These are phyloP conservation scores for Heliconius hermathena DNA, from an alignment of 1,140 invertebrate genomes.

Conservation along the genomic window DNA sequence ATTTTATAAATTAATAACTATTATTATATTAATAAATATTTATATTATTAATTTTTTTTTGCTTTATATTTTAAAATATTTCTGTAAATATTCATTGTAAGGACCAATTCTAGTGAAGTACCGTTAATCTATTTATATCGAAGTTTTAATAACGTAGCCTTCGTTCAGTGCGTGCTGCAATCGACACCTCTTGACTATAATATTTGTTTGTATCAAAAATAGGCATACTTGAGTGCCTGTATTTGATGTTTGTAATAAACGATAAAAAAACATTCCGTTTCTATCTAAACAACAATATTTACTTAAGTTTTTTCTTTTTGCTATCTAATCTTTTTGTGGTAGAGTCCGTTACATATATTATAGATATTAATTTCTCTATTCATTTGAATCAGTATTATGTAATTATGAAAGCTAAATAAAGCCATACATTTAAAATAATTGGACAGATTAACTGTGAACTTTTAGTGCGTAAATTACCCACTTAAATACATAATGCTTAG, in stretches of 20 bases:
- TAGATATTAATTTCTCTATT: background rate
- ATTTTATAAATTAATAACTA: background rate
- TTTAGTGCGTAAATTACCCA: background rate
- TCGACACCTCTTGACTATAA: conserved; percentile 31
- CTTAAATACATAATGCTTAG: conserved; percentile 9
- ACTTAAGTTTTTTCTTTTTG: background rate
- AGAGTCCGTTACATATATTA: too few relatives aligned
- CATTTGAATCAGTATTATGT: background rate
- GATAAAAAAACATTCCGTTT: conserved; percentile 4
- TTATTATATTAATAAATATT: background rate
- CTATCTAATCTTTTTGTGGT: background rate
- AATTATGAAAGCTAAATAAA: background rate
- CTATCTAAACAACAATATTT: background rate
- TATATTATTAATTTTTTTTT: background rate
- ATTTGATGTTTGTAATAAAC: background rate
- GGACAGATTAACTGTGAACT: background rate
- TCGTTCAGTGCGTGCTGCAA: conserved; percentile 21
- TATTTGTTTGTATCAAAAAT: conserved; percentile 22
- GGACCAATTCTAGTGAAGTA: background rate
- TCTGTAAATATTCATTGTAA: background rate
- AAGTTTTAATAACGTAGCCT: conserved; percentile 33
- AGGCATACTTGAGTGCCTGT: conserved; percentile 21
- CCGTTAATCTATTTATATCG: conserved; percentile 23
- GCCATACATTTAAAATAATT: conserved; percentile 1
- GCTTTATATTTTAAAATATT: background rate